Evolutionary conservation across 2,888 invertebrate genomes (phyloP), one percentile per base, ranked within the genome.

Genomic region (Baccha elongata): DNA sequence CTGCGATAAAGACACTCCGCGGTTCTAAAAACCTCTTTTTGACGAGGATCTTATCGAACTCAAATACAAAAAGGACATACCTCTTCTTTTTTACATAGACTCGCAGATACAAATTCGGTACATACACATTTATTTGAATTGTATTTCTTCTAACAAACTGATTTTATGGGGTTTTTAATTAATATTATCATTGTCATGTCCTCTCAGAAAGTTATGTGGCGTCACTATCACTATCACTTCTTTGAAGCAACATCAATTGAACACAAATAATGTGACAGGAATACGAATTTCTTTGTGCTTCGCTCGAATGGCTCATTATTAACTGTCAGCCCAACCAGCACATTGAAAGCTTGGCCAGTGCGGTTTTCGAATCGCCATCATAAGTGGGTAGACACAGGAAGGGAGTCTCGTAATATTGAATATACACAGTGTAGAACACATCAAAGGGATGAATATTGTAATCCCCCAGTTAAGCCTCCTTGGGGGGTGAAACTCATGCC

Each of bases 181-280:
- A n/a, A n/a, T n/a, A n/a, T n/a, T n/a, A n/a, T n/a, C n/a, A n/a
- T n/a, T n/a, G n/a, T n/a, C n/a, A n/a, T 75, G 81, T 76, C 67
- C 48, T 42, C 71, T 55, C 17, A 64, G 19, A 58, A 55, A 29
- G 15, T 58, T 60, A 42, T 67, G 62, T 69, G 68, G 65, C 73
- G 67, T 65, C 73, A 40, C 50, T 50, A 48, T 29, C 42, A 40
- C 40, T 72, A n/a, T n/a, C 58, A 69, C 37, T 37, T 69, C 58
- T 58, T 37, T n/a, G 44, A 46, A 37, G 60, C 50, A 71, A 72
- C 76, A 68, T 83, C 83, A 73, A 78, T 83, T 83, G 83, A 83
- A 78, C 83, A 78, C 83, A 83, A 67, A 83, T 83, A 83, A 83
- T 83, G 83, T 78, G 83, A 78, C 83, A 83, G 68, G 83, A 83